phyloP scores from a whole-genome alignment of 2,797 vertebrate genomes.

The Decapterus maruadsi region DNA sequence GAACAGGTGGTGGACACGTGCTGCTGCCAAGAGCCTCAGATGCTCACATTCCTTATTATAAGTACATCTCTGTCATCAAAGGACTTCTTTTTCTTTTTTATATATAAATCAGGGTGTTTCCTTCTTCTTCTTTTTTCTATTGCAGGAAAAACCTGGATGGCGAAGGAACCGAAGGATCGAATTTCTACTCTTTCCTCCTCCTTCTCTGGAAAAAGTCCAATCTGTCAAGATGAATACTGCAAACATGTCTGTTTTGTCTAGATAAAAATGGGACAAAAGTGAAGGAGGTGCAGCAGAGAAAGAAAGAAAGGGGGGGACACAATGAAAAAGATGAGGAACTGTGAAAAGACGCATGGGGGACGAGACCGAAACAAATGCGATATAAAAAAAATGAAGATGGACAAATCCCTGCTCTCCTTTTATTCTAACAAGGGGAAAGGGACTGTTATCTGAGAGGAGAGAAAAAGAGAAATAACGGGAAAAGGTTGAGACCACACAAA shows the following conservation, averaged over 20 bases:
- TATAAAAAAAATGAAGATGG: constrained; percentile 23
- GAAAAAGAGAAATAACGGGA: constrained; percentile 49
- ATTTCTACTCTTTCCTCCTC: constrained; percentile 33
- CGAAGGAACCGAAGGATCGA: constrained; percentile 48
- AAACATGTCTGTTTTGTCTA: constrained; percentile 28
- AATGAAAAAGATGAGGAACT: constrained; percentile 7
- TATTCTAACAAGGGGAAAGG: constrained; percentile 23
- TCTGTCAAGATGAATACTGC: constrained; percentile 56
- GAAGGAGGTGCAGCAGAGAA: neutral
- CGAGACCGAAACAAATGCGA: neutral
- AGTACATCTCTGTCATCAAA: constrained; percentile 70
- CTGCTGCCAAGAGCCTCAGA: constrained; percentile 56
- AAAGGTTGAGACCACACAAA: constrained; percentile 77
- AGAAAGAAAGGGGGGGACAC: neutral
- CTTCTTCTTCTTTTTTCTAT: constrained; percentile 27
- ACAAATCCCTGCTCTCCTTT: constrained; percentile 1
- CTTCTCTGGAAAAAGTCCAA: constrained; percentile 35
- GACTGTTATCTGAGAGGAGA: constrained; percentile 36
- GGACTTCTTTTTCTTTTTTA: constrained; percentile 16
- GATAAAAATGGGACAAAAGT: constrained; percentile 20
- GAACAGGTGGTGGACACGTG: constrained; percentile 78
- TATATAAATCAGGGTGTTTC: constrained; percentile 52
- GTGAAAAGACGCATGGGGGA: neutral
- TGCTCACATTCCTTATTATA: constrained; percentile 67
- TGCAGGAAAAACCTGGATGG: constrained; percentile 30